phyloP scores from a whole-genome alignment of 2,113 vertebrate species.

The Channa argus region DNA sequence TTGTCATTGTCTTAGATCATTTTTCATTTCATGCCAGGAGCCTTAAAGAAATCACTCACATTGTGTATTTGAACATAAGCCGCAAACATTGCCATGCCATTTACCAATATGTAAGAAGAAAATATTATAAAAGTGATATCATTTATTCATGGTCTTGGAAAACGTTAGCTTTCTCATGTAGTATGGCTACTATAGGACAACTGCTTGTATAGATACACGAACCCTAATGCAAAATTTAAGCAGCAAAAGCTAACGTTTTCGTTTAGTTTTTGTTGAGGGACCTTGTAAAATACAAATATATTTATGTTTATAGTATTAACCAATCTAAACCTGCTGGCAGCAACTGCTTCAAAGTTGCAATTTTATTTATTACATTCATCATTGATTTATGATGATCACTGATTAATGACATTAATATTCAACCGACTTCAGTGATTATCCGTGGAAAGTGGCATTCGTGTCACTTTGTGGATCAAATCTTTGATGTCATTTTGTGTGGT shows the following conservation, averaged over 20 bases:
- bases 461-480: not conserved
- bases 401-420: too few relatives aligned
- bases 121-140: not conserved
- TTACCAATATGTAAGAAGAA: not conserved
- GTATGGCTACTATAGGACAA: too few relatives aligned
- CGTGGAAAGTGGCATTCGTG: not conserved
- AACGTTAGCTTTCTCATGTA: too few relatives aligned
- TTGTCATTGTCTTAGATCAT: conserved; percentile 21
- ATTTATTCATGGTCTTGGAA: too few relatives aligned
- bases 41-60: conserved; percentile 28
- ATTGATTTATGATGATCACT: too few relatives aligned
- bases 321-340: not conserved
- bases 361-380: too few relatives aligned
- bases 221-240: not conserved
- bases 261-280: not conserved
- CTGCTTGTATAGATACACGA: not conserved
- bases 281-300: not conserved
- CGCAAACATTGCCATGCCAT: not conserved
- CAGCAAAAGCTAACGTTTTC: not conserved
- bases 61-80: conserved; percentile 11
- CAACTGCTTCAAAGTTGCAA: not conserved
- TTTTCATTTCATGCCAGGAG: conserved; percentile 34
- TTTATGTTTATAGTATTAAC: not conserved
- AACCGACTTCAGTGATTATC: too few relatives aligned
- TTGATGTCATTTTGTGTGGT: not conserved